phyloP scores from a whole-genome alignment of 2,797 vertebrate species.

The Morelia viridis region DNA sequence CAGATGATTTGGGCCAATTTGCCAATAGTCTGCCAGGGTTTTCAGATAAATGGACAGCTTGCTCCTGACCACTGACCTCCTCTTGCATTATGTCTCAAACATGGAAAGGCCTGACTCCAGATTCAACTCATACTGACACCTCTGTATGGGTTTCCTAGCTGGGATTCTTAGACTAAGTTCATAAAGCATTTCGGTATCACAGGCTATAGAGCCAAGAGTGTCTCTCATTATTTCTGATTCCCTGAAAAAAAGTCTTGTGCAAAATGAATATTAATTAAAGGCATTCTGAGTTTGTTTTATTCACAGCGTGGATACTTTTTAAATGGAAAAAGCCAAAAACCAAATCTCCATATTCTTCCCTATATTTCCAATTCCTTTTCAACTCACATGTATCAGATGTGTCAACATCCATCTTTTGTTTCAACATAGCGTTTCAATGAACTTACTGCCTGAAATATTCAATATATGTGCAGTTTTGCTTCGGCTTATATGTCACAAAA shows the following conservation, averaged over 20 bases:
- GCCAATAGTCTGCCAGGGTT: not conserved
- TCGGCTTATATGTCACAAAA: not conserved
- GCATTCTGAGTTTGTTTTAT: not conserved
- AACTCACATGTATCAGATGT: not conserved
- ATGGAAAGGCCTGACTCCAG: not conserved
- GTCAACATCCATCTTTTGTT: not conserved
- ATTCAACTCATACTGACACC: not conserved
- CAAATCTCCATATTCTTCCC: not conserved
- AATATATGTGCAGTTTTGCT: not conserved
- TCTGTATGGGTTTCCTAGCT: not conserved
- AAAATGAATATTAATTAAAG: too few relatives aligned
- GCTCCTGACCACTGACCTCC: not conserved
- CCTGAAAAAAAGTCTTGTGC: not conserved
- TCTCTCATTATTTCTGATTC: not conserved
- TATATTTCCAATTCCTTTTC: not conserved
- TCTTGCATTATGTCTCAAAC: not conserved
- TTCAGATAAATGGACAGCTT: not conserved
- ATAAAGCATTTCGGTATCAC: not conserved
- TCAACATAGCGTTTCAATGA: not conserved
- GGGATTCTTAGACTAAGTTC: not conserved
- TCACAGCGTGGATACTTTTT: not conserved
- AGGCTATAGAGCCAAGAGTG: not conserved
- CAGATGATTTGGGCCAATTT: not conserved
- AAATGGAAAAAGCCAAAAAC: not conserved
- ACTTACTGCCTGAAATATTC: not conserved